Evolutionary conservation across 37 sponge, comb jelly and placozoan species (phyloP).

Genomic region (Bolinopsis microptera): DNA sequence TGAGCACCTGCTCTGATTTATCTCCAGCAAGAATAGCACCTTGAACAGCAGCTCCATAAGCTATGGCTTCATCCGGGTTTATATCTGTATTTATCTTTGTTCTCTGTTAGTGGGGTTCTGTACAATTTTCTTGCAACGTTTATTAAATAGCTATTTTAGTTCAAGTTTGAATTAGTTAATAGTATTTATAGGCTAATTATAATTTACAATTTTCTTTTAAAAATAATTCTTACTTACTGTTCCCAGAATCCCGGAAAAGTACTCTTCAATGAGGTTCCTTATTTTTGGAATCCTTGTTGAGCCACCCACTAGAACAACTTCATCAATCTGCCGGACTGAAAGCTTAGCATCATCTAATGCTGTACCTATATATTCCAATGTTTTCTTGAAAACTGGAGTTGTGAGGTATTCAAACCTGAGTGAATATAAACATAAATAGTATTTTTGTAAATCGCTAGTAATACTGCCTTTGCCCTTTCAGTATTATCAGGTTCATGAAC

Average conservation of each 20-base stretch:
- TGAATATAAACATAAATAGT: background rate
- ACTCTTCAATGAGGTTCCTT: background rate
- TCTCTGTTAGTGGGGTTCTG: background rate
- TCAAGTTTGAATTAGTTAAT: too few relatives aligned
- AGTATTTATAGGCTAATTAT: too few relatives aligned
- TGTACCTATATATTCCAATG: slow-evolving; percentile 5
- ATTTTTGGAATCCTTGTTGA: slow-evolving; percentile 34
- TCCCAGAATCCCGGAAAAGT: background rate
- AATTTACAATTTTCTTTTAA: too few relatives aligned
- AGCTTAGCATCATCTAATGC: slow-evolving; percentile 7
- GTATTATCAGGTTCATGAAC: too few relatives aligned
- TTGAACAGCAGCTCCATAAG: slow-evolving; percentile 37
- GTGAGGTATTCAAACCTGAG: slow-evolving; percentile 1
- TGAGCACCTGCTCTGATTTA: background rate
- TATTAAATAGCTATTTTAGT: background rate
- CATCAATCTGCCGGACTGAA: background rate
- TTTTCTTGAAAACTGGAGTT: background rate
- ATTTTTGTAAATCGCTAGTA: too few relatives aligned
- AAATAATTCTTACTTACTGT: background rate
- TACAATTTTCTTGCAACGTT: background rate
- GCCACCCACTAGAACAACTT: slow-evolving; percentile 8
- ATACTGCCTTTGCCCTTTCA: too few relatives aligned
- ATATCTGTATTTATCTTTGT: slow-evolving; percentile 40
- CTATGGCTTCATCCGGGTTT: slow-evolving; percentile 22
- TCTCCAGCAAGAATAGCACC: slow-evolving; percentile 12